Percentiles rank a stretch among this genome's conserved stretches.
These are phyloP conservation scores for Slavum lentiscoides DNA, from an alignment of 2,888 invertebrate species.

Conservation along the genomic window DNA sequence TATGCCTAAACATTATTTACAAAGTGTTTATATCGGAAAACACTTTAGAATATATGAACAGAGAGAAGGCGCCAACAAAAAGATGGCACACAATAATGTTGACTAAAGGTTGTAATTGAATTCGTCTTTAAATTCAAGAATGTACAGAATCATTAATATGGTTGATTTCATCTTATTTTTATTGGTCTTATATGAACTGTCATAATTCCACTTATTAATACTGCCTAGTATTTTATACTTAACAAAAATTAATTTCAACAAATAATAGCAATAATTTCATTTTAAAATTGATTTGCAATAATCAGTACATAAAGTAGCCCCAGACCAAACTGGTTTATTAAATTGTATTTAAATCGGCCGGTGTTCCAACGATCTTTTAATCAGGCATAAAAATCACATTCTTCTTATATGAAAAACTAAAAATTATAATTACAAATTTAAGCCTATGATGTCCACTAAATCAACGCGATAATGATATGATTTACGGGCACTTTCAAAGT, in stretches of 20 bases:
- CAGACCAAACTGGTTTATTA: constrained; percentile 34
- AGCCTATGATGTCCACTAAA: background rate
- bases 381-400: constrained; percentile 7
- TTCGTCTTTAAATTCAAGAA: constrained; percentile 31
- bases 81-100: constrained; percentile 41
- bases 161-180: constrained; percentile 13
- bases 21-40: constrained; percentile 42
- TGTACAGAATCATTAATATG: constrained; percentile 15
- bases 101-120: constrained; percentile 16
- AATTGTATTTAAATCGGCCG: background rate
- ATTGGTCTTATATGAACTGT: constrained; percentile 25
- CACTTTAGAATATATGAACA: constrained; percentile 47
- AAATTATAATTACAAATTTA: constrained; percentile 5
- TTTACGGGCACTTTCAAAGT: constrained; percentile 11
- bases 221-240: constrained; percentile 38
- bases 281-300: constrained; percentile 41
- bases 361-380: constrained; percentile 11
- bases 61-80: constrained; percentile 21
- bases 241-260: constrained; percentile 49
- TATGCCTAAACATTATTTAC: constrained; percentile 47
- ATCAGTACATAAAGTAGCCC: constrained; percentile 43
- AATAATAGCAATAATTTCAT: constrained; percentile 38
- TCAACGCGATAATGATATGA: constrained; percentile 37
- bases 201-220: constrained; percentile 31
- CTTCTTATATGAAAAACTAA: constrained; percentile 11